phyloP scores from a whole-genome alignment of 2,113 vertebrate genomes.

The Bos indicus region DNA sequence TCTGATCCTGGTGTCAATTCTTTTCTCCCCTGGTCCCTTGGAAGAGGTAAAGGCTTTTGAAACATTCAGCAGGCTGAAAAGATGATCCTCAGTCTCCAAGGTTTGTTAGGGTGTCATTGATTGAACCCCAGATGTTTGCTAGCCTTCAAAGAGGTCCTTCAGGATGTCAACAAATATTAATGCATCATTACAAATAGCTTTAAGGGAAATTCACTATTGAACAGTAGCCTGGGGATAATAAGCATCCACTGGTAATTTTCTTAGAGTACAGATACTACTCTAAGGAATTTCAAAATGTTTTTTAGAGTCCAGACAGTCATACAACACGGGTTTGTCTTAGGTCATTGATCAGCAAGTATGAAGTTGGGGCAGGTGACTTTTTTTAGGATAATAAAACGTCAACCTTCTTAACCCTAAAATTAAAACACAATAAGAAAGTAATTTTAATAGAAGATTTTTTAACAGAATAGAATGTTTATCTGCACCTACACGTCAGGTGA shows the following conservation, averaged over 20 bases:
- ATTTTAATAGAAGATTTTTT: background rate
- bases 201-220: background rate
- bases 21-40: background rate
- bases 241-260: background rate
- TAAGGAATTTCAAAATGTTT: background rate
- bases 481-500: fast-evolving
- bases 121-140: background rate
- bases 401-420: background rate
- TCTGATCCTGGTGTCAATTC: background rate
- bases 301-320: background rate
- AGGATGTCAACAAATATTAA: background rate
- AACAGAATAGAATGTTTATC: background rate
- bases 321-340: background rate
- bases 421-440: background rate
- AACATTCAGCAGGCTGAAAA: background rate
- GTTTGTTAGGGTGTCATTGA: background rate
- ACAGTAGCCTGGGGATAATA: background rate
- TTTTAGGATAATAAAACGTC: background rate
- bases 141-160: background rate
- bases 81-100: background rate
- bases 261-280: background rate
- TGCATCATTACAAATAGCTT: background rate
- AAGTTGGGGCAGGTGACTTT: background rate
- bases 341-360: background rate
- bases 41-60: background rate